phyloP scores from a whole-genome alignment of 2,888 invertebrate species.

The Platycnemis pennipes region DNA sequence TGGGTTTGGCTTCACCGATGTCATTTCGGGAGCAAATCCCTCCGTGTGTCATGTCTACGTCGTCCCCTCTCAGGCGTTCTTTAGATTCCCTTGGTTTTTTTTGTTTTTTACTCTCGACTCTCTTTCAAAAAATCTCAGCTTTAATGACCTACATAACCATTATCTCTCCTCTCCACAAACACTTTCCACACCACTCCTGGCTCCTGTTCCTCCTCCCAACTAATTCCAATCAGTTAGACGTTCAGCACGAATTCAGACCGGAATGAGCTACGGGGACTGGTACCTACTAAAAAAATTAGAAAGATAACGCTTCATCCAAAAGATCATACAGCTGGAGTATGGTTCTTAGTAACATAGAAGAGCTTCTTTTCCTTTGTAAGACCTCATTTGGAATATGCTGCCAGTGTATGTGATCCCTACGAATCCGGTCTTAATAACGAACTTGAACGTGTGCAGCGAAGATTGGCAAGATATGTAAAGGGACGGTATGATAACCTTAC shows the following conservation, averaged over 20 bases:
- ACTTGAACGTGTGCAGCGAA: too few relatives aligned
- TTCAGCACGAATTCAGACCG: not conserved
- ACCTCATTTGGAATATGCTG: too few relatives aligned
- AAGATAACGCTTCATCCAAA: not conserved
- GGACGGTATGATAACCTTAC: too few relatives aligned
- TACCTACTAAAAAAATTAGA: too few relatives aligned
- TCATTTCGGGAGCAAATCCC: not conserved
- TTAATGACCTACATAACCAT: slow-evolving; percentile 3
- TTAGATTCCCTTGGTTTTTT: not conserved
- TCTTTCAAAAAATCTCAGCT: not conserved
- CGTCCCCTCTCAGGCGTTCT: not conserved
- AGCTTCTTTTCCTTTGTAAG: too few relatives aligned
- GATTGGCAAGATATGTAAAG: too few relatives aligned
- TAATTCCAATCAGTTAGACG: not conserved
- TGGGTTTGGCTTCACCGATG: not conserved
- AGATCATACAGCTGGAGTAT: too few relatives aligned
- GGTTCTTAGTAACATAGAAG: too few relatives aligned
- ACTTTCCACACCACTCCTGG: not conserved
- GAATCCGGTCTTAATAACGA: too few relatives aligned
- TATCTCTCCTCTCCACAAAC: not conserved
- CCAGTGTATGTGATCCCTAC: too few relatives aligned
- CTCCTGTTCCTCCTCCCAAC: not conserved
- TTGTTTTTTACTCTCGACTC: not conserved
- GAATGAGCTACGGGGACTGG: too few relatives aligned
- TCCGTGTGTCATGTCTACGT: not conserved